A percentile compares a stretch with the other conserved stretches of the same genome.
phyloP scores from a whole-genome alignment of 2,888 invertebrate species.

The Argyra leucocephala region DNA sequence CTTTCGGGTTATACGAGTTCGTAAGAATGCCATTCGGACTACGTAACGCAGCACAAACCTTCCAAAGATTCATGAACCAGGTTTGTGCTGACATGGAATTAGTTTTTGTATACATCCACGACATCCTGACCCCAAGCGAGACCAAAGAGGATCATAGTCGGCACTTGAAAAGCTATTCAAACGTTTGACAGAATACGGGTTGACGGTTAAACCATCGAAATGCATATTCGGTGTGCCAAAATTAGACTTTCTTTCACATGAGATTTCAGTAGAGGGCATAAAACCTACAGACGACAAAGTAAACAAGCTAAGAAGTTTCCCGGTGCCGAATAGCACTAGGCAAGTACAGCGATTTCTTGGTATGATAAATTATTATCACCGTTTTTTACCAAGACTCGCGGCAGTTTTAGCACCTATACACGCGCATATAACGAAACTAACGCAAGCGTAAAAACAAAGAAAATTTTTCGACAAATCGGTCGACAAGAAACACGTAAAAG shows the following conservation, averaged over 20 bases:
- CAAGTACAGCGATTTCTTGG: constrained; percentile 14
- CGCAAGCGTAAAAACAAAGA: constrained; percentile 2
- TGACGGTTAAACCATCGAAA: constrained; percentile 5
- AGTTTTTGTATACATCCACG: background rate
- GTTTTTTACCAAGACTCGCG: constrained; percentile 11
- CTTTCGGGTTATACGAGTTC: constrained; percentile 1
- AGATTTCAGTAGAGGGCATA: background rate
- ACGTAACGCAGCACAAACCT: background rate
- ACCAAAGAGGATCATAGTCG: background rate
- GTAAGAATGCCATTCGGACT: background rate
- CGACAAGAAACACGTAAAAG: too few relatives aligned
- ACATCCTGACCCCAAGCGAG: background rate
- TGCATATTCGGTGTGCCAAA: background rate
- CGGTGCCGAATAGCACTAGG: constrained; percentile 7
- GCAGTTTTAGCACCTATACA: constrained; percentile 11
- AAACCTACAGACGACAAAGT: background rate
- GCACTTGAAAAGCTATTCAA: background rate
- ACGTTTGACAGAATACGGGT: background rate
- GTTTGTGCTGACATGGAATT: background rate
- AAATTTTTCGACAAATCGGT: constrained; percentile 11
- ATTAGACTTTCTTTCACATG: constrained; percentile 4
- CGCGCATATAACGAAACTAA: background rate
- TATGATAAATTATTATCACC: constrained; percentile 15
- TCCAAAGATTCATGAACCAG: constrained; percentile 4
- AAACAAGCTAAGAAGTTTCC: background rate